phyloP scores from a whole-genome alignment of 2,888 invertebrate species.

The Deilephila porcellus region DNA sequence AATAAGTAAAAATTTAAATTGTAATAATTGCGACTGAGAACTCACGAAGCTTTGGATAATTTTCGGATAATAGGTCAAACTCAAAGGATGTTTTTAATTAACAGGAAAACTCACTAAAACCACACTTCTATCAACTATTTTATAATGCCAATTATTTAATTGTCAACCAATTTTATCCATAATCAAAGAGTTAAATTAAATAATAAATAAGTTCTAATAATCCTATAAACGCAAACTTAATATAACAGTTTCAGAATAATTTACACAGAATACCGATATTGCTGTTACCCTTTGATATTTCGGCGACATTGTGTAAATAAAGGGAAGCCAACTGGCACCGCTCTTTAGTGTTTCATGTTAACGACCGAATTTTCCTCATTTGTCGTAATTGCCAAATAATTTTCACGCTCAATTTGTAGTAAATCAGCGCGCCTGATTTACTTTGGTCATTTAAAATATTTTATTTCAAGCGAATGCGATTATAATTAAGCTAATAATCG shows the following conservation, averaged over 20 bases:
- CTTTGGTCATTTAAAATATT: neutral
- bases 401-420: conserved; percentile 6
- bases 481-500: neutral
- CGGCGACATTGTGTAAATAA: conserved; percentile 1
- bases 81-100: too few species aligned
- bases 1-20: too few species aligned
- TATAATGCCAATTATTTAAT: too few species aligned
- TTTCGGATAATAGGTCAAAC: too few species aligned
- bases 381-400: conserved; percentile 6
- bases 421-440: neutral
- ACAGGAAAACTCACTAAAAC: too few species aligned
- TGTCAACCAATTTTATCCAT: too few species aligned
- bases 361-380: conserved; percentile 3
- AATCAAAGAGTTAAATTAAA: too few species aligned
- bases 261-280: conserved; percentile 1
- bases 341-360: conserved; percentile 6
- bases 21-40: too few species aligned
- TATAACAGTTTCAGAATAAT: neutral
- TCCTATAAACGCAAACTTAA: too few species aligned
- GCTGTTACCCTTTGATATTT: neutral
- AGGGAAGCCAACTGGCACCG: conserved; percentile 3
- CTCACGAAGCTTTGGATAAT: too few species aligned
- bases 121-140: too few species aligned
- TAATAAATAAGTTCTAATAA: too few species aligned
- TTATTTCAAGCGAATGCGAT: neutral